Percentiles rank a stretch among this genome's conserved stretches.
These are phyloP conservation scores for Loxodonta africana DNA, from an alignment of 2,113 vertebrate species.

Conservation along the genomic window DNA sequence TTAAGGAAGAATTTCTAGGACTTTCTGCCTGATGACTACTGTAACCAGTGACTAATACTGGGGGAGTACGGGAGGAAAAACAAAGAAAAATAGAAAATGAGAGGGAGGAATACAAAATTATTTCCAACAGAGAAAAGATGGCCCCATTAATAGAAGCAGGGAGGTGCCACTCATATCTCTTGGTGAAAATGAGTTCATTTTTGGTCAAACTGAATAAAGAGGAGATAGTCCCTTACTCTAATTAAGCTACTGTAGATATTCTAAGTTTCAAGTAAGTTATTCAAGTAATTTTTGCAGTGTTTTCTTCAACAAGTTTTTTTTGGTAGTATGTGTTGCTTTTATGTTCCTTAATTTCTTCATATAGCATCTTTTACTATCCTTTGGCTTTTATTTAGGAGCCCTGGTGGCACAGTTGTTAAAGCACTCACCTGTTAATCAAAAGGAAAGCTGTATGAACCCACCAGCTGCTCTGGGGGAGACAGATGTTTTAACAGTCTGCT, in stretches of 20 bases:
- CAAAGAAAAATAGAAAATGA: slow-evolving; percentile 78
- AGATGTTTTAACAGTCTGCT: too few species aligned
- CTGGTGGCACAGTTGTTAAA: too few species aligned
- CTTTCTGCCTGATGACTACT: slow-evolving; percentile 65
- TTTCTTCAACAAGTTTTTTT: slow-evolving; percentile 34
- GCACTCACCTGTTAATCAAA: too few species aligned
- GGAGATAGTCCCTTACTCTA: not conserved
- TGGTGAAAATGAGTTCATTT: slow-evolving; percentile 42
- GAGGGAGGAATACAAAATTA: slow-evolving; percentile 76
- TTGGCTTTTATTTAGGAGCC: not conserved
- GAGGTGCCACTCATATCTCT: not conserved
- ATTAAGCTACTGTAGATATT: not conserved
- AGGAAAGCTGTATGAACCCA: too few species aligned
- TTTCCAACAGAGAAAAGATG: slow-evolving; percentile 68
- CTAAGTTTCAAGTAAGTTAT: not conserved
- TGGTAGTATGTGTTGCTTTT: not conserved
- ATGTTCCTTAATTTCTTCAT: not conserved
- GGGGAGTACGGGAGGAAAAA: slow-evolving; percentile 48
- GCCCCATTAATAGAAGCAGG: slow-evolving; percentile 61
- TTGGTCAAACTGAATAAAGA: not conserved
- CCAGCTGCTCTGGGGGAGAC: too few species aligned
- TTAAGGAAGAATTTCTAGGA: slow-evolving; percentile 38
- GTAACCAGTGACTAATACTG: slow-evolving; percentile 63
- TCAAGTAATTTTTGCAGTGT: slow-evolving; percentile 20
- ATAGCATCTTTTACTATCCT: not conserved